phyloP scores from a whole-genome alignment of 2,113 vertebrate genomes.

The Ia io region DNA sequence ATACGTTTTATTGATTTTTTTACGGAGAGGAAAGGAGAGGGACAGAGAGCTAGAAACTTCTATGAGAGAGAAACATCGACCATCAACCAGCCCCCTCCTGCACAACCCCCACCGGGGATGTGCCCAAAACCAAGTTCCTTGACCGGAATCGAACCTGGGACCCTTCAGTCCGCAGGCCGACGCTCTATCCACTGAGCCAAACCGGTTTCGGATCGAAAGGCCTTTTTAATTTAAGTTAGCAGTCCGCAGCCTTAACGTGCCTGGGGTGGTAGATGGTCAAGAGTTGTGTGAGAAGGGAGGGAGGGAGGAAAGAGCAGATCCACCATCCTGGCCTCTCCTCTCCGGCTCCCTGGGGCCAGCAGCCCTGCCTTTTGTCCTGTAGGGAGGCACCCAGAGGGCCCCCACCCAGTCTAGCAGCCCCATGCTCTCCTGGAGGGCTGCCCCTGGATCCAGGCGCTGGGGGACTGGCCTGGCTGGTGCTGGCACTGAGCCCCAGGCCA shows the following conservation, averaged over 20 bases:
- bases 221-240: background rate
- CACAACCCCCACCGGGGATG: no score
- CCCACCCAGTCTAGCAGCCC: background rate
- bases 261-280: background rate
- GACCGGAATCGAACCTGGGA: no score
- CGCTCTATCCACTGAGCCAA: no score
- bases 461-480: background rate
- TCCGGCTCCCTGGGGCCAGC: background rate
- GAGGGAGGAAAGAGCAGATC: accelerated
- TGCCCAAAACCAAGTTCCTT: no score
- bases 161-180: no score
- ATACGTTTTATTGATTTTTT: no score
- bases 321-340: background rate
- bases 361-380: background rate
- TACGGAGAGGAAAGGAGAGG: no score
- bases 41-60: no score
- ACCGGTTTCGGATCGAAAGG: no score
- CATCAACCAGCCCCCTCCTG: no score
- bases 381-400: background rate
- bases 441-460: background rate
- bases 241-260: no score
- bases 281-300: background rate
- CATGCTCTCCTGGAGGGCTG: background rate
- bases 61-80: no score
- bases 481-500: background rate